Evolutionary conservation across 1,140 invertebrate genomes (phyloP).

Genomic region (Aradophagus sp.): DNA sequence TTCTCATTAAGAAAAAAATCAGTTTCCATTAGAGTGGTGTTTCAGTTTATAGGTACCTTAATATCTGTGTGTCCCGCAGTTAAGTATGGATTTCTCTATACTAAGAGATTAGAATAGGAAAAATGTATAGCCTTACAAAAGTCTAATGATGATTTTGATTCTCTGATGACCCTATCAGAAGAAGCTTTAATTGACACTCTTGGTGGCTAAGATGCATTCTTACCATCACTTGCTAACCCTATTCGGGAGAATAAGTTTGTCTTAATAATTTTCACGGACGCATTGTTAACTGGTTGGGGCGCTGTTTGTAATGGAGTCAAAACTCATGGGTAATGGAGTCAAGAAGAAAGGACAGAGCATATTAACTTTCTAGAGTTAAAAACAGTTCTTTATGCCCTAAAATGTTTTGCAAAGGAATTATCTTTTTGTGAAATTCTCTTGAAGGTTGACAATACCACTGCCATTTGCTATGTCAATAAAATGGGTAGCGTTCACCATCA

Average conservation of each 20-base stretch:
- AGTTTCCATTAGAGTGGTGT: constrained; percentile 44
- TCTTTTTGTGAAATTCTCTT: constrained; percentile 32
- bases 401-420: constrained; percentile 41
- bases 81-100: constrained; percentile 49
- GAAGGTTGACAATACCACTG: constrained; percentile 18
- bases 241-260: constrained; percentile 25
- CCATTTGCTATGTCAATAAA: constrained; percentile 17
- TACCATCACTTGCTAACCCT: neutral
- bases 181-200: neutral
- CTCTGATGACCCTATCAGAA: constrained; percentile 7
- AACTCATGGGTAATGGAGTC: constrained; percentile 15
- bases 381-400: too few species aligned
- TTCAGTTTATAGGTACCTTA: constrained; percentile 43
- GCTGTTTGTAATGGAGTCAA: constrained; percentile 4
- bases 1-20: constrained; percentile 2
- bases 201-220: constrained; percentile 8
- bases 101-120: constrained; percentile 21
- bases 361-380: too few species aligned
- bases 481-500: constrained; percentile 6
- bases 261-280: constrained; percentile 66
- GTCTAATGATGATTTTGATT: constrained; percentile 31
- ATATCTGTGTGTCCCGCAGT: constrained; percentile 46
- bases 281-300: constrained; percentile 47
- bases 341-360: neutral
- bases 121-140: constrained; percentile 22